A percentile compares a stretch with the other conserved stretches of the same genome.
phyloP scores from a whole-genome alignment of 1,140 invertebrate genomes.

The Adoxophyes honmai region DNA sequence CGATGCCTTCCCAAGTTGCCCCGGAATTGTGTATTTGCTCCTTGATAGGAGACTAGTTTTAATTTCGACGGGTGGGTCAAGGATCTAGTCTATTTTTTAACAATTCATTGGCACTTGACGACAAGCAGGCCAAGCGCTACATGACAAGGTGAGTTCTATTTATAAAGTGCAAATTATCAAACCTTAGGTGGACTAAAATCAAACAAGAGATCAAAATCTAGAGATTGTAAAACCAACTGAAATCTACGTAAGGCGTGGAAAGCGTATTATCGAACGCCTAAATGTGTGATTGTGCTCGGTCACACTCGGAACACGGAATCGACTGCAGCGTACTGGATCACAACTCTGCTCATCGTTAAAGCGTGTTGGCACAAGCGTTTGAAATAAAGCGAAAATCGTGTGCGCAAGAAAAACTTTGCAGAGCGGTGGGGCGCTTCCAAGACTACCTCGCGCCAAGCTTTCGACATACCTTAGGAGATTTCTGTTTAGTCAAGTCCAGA shows the following conservation, averaged over 20 bases:
- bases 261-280: conserved; percentile 44
- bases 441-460: conserved; percentile 45
- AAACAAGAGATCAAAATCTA: conserved; percentile 10
- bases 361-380: conserved; percentile 46
- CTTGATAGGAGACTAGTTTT: background rate
- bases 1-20: background rate
- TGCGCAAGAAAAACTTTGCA: conserved; percentile 38
- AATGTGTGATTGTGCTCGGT: conserved; percentile 49
- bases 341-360: conserved; percentile 31
- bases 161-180: conserved; percentile 11
- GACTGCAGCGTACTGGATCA: background rate
- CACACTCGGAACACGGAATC: conserved; percentile 38
- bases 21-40: background rate
- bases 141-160: conserved; percentile 8
- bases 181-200: conserved; percentile 7
- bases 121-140: conserved; percentile 13
- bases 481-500: conserved; percentile 66
- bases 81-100: background rate
- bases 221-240: conserved; percentile 10
- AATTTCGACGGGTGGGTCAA: background rate
- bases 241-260: conserved; percentile 19
- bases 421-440: conserved; percentile 48
- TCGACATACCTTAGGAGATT: conserved; percentile 71
- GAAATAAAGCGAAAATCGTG: conserved; percentile 50
- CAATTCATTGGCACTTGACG: conserved; percentile 2